A percentile compares a stretch with the other conserved stretches of the same genome.
These are phyloP conservation scores for Gambusia holbrooki DNA, from an alignment of 2,113 vertebrate species.

Conservation along the genomic window DNA sequence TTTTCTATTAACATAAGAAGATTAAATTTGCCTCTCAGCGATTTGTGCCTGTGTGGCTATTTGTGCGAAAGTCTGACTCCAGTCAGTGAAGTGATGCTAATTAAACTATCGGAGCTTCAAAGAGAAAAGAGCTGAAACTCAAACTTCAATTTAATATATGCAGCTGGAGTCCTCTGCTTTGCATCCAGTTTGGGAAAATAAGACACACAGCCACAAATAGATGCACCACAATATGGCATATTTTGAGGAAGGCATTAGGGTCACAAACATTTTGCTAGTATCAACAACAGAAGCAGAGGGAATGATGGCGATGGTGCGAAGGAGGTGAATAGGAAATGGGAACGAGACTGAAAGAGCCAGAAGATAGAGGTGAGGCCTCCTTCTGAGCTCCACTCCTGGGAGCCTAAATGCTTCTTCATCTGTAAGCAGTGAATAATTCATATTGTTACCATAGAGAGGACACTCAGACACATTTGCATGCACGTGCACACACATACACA, in stretches of 20 bases:
- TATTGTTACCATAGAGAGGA: constrained; percentile 70
- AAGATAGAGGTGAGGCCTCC: constrained; percentile 59
- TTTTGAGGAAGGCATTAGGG: background rate
- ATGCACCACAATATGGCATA: background rate
- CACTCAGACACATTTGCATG: constrained; percentile 51
- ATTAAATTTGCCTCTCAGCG: constrained; percentile 35
- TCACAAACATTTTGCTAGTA: constrained; percentile 5
- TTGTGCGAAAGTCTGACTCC: constrained; percentile 3
- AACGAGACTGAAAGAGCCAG: constrained; percentile 45
- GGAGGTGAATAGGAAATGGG: constrained; percentile 22
- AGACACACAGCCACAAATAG: constrained; percentile 23
- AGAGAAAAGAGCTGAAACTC: constrained; percentile 24
- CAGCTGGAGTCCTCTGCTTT: constrained; percentile 47
- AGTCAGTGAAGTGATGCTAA: constrained; percentile 46
- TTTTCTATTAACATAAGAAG: constrained; percentile 14
- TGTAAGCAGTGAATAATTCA: constrained; percentile 88
- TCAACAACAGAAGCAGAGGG: constrained; percentile 17
- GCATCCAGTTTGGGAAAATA: constrained; percentile 50
- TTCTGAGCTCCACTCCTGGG: constrained; percentile 76
- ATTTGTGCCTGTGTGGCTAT: constrained; percentile 35
- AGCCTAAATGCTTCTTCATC: constrained; percentile 84
- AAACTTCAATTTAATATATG: constrained; percentile 40
- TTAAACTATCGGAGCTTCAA: constrained; percentile 31
- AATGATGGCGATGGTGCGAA: constrained; percentile 18
- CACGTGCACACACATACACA: constrained; percentile 26